Percentiles rank a stretch among this genome's conserved stretches.
phyloP scores from a whole-genome alignment of 2,888 invertebrate species.

The Busseola fusca region DNA sequence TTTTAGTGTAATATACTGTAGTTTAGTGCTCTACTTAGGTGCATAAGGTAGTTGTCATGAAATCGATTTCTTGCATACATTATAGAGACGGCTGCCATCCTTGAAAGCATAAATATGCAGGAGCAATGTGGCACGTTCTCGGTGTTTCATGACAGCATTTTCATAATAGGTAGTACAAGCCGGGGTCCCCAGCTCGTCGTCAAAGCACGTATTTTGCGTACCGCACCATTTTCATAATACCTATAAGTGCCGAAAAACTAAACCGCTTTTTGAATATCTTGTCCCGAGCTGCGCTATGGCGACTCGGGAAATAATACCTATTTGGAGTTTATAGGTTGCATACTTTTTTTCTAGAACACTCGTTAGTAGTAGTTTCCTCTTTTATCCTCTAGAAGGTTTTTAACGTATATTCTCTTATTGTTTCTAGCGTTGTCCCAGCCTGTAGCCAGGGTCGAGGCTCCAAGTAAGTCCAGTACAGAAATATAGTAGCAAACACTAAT shows the following conservation, averaged over 20 bases:
- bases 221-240: background rate
- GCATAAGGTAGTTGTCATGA: constrained; percentile 27
- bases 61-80: constrained; percentile 40
- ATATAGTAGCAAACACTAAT: constrained; percentile 22
- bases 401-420: constrained; percentile 48
- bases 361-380: background rate
- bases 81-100: background rate
- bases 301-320: background rate
- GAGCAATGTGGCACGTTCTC: background rate
- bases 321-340: background rate
- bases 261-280: background rate
- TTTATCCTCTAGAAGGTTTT: background rate
- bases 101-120: background rate
- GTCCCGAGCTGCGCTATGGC: background rate
- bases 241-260: too few relatives aligned
- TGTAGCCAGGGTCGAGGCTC: constrained; percentile 52
- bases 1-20: constrained; percentile 22
- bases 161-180: background rate
- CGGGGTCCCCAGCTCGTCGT: background rate
- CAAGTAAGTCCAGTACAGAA: constrained; percentile 46
- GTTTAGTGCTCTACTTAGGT: constrained; percentile 31
- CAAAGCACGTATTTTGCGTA: background rate
- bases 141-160: background rate
- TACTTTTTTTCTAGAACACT: background rate
- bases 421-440: constrained; percentile 55